Base-by-base conservation (phyloP, 2,888 invertebrate genomes). In the Notodonta dromedarius region DNA sequence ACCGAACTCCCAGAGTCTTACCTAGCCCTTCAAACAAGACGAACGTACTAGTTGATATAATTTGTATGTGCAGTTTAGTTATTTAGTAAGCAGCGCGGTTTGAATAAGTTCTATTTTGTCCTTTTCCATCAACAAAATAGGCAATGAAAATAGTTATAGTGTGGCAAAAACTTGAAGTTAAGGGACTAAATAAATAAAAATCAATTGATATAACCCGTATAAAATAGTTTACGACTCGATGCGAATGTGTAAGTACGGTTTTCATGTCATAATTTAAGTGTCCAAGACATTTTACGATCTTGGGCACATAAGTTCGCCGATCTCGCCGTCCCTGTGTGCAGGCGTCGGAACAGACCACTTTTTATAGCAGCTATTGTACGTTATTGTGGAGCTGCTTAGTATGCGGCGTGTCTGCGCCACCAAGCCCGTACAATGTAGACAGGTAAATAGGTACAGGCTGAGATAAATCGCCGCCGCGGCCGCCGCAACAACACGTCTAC, bases 321-420 rank as follows among this genome's bases (percentile, higher is more conserved):
- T 69, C 74, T 76, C 67, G 57, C 59, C 66, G 71, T 64, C 74
- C 70, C 71, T 81, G 76, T 80, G 80, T 81, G 61, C 63, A 70
- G 65, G 69, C 67, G 70, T 77, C 73, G 74, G 73, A 75, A 71
- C 77, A 76, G 73, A 77, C 77, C 74, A 74, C 76, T 85, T 89
- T 87, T 88, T 87, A 83, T 83, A 83, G 80, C 66, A 65, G 80
- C 83, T 82, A 87, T 89, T 88, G 83, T 85, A 79, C 79, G 78
- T 78, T 76, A 80, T 79, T 84, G 84, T 85, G 77, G 74, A 68
- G 62, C 82, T 86, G 82, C 72, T 89, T 87, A 84, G 86, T 88
- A 89, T 88, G 85, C 86, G 74, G 66, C 73, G 77, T 76, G 81
- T 82, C 78, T 77, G 74, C 66, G 71, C 74, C 64, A 76, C 75